Evolutionary conservation across 2,797 vertebrate genomes (phyloP), one percentile per base, ranked within the genome.

Genomic region (Dicrostonyx torquatus): DNA sequence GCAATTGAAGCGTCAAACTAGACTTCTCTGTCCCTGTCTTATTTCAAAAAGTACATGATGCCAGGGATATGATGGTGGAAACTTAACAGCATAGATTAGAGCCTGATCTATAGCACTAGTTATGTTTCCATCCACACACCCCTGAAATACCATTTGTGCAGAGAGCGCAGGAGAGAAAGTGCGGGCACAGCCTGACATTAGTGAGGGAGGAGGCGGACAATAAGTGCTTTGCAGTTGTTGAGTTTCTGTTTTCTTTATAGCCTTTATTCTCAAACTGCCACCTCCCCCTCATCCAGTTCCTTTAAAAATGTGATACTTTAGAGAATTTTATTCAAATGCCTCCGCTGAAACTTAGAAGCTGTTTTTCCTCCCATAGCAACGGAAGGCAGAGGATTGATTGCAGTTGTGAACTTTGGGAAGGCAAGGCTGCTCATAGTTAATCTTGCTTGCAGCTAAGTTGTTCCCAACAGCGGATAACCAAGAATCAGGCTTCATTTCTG

Each of bases 201-300:
- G 43, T 17, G 10, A 80, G 79, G 73, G 68, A 91, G 83, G 92
- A 93, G 96, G 96, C 64, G 53, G 96, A 95, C 91, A 86, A 77
- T 60, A 85, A 34, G 15, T 3, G 17, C 85, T 45, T 79, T 76
- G 78, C 14, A 12, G 24, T 94, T 88, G 93, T 90, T 87, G 40
- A 75, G 31, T 96, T 95, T 96, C 87, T 96, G 70, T 93, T 94
- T 96, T 95, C 95, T 96, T 93, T 93, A 31, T 68, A 55, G 92
- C 89, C 88, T 96, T 97, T 85, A 87, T 97, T n/a, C 75, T 97
- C 91, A 78, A 58, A 70, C 85, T 92, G 55, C 94, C 89, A 31
- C 82, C 84, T 93, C 95, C 95, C 45, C 89, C 94, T 96, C 96
- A 95, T 37, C 62, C 37, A 87, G 45, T 76, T 90, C 93, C 94